Evolutionary conservation across 2,113 vertebrate species (phyloP).

Genomic region (Oncorhynchus kisutch): DNA sequence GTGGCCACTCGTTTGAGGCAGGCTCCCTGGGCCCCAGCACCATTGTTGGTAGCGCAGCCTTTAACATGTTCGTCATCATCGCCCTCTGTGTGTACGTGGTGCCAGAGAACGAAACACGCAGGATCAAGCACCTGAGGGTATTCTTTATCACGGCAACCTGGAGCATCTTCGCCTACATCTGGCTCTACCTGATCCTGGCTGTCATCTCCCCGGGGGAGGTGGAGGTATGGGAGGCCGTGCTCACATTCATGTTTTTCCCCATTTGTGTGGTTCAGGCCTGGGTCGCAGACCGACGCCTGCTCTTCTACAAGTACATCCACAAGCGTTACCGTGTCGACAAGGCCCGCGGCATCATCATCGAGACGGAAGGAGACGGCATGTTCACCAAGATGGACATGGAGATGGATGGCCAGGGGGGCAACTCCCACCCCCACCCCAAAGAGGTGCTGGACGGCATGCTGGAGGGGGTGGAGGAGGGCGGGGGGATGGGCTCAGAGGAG

Average conservation of each 20-base stretch:
- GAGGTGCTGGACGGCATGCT: slow-evolving; percentile 76
- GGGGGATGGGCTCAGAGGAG: slow-evolving; percentile 66
- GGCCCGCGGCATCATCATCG: slow-evolving; percentile 78
- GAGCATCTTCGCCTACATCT: slow-evolving; percentile 85
- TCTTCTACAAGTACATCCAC: slow-evolving; percentile 82
- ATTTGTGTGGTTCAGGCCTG: slow-evolving; percentile 83
- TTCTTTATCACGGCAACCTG: slow-evolving; percentile 83
- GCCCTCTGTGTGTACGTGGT: slow-evolving; percentile 81
- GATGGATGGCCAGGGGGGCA: slow-evolving; percentile 76
- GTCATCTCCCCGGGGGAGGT: slow-evolving; percentile 79
- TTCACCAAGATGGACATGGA: slow-evolving; percentile 80
- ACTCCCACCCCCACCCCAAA: slow-evolving; percentile 73
- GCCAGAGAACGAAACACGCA: slow-evolving; percentile 78
- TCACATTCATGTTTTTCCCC: slow-evolving; percentile 84
- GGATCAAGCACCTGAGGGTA: slow-evolving; percentile 81
- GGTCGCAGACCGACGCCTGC: slow-evolving; percentile 80
- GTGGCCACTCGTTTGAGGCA: slow-evolving; percentile 78
- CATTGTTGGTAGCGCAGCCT: slow-evolving; percentile 83
- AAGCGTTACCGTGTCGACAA: slow-evolving; percentile 81
- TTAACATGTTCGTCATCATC: slow-evolving; percentile 87
- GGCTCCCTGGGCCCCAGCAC: slow-evolving; percentile 82
- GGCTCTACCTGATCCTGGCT: slow-evolving; percentile 83
- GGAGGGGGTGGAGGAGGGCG: slow-evolving; percentile 71
- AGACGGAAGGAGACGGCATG: slow-evolving; percentile 77
- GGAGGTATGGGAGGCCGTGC: slow-evolving; percentile 81